Evolutionary conservation across 2,113 vertebrate species (phyloP), one percentile per base, ranked within the genome.

Genomic region (Solea solea): DNA sequence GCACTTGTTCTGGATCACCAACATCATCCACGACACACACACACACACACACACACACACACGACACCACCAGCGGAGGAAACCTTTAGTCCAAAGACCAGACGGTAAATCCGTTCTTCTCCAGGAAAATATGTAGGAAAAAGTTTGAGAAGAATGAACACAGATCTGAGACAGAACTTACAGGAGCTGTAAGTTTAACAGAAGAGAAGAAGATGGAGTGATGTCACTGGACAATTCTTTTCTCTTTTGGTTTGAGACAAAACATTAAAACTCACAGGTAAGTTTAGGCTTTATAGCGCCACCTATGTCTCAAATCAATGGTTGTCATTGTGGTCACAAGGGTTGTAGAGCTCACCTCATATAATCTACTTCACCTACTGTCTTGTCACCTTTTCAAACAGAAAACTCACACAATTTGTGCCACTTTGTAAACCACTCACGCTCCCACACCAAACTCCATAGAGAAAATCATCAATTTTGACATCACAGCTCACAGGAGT

Each of bases 21-120:
- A 61, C 65, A 74, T 71, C 5, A 74, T 28, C 59, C 72, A 86
- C 78, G 1, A 80, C 68, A 88, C 67, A 83, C 45, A 76, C 69
- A 88, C 13, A 21, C 21, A 83, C 45, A 76, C 69, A 88, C 13
- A 21, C 21, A 80, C 68, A 88, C 67, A 83, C 45, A 76, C 69
- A 88, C 13, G 16, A 60, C 55, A 88, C 68, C 63, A 68, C 46
- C 44, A 42, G 61, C 34, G 48, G 62, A 72, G n/a, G 53, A 13
- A 69, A 76, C 63, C 41, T 74, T 72, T 74, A 7, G 55, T 70
- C 66, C 62, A 59, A 80, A 74, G 63, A 64, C 8, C 44, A 21
- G n/a, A 69, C 3, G 46, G 48, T 75, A 50, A 60, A 78, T 59
- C 62, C 10, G 44, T 69, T 81, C 79, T 76, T 80, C 66, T 73